phyloP scores from a whole-genome alignment of 2,888 invertebrate genomes.

The Apotomis capreana region DNA sequence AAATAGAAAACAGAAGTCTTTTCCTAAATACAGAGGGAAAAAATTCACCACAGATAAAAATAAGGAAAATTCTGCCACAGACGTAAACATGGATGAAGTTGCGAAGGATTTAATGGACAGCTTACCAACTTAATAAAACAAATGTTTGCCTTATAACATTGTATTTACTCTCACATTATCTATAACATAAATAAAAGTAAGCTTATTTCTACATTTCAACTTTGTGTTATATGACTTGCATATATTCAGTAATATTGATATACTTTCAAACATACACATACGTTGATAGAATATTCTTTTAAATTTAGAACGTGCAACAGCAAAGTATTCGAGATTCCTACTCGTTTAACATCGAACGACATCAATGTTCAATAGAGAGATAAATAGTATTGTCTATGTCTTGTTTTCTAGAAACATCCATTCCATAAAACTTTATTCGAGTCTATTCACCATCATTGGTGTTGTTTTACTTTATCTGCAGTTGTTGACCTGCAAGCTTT shows the following conservation, averaged over 20 bases:
- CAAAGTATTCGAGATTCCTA: slow-evolving; percentile 37
- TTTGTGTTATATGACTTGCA: slow-evolving; percentile 35
- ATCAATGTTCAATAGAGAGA: neutral
- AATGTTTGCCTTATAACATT: slow-evolving; percentile 25
- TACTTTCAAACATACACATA: neutral
- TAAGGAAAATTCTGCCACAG: slow-evolving; percentile 44
- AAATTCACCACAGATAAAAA: slow-evolving; percentile 60
- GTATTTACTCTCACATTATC: slow-evolving; percentile 51
- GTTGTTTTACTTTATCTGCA: neutral
- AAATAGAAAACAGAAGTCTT: slow-evolving; percentile 68
- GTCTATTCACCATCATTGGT: neutral
- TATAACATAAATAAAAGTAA: slow-evolving; percentile 35
- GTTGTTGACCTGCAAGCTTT: too few species aligned
- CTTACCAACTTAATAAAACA: slow-evolving; percentile 65
- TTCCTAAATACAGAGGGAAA: slow-evolving; percentile 64
- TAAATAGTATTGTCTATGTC: slow-evolving; percentile 2
- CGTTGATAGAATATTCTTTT: neutral
- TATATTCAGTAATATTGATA: slow-evolving; percentile 29
- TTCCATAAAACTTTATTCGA: neutral
- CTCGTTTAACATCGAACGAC: slow-evolving; percentile 19
- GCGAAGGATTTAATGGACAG: slow-evolving; percentile 76
- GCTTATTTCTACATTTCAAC: slow-evolving; percentile 33
- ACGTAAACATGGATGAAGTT: slow-evolving; percentile 65
- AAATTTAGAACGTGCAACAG: slow-evolving; percentile 33
- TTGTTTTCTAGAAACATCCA: neutral